Percentiles rank a stretch among this genome's conserved stretches.
These are phyloP conservation scores for Bergia sp. DNA, from an alignment of 92 coral and sea anemone species.

Conservation along the genomic window DNA sequence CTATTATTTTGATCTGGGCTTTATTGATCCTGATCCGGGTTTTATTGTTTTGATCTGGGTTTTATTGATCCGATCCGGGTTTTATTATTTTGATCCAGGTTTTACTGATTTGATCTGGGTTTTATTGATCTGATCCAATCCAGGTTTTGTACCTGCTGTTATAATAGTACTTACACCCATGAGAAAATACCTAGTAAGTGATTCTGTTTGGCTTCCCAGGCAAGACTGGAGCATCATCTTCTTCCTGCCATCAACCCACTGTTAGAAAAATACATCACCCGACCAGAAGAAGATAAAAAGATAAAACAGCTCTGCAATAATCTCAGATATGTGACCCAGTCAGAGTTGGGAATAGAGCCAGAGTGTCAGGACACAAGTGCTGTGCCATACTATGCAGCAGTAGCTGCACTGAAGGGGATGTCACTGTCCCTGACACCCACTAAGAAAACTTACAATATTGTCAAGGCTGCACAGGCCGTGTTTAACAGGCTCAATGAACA, in stretches of 20 bases:
- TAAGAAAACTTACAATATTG: slow-evolving; percentile 71
- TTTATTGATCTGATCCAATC: too few species aligned
- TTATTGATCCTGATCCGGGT: too few species aligned
- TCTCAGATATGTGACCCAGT: slow-evolving; percentile 65
- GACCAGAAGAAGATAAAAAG: slow-evolving; percentile 73
- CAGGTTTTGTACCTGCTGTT: too few species aligned
- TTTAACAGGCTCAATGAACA: slow-evolving; percentile 78
- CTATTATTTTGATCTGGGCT: too few species aligned
- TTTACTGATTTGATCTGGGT: too few species aligned
- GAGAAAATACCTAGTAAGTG: too few species aligned
- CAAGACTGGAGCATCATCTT: slow-evolving; percentile 79
- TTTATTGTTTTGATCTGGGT: too few species aligned
- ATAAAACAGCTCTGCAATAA: slow-evolving; percentile 58
- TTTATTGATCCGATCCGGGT: too few species aligned
- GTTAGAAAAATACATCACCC: slow-evolving; percentile 55
- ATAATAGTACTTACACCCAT: too few species aligned
- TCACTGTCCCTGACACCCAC: slow-evolving; percentile 67
- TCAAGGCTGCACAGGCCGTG: slow-evolving; percentile 84
- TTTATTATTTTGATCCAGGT: too few species aligned
- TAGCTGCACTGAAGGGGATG: slow-evolving; percentile 69
- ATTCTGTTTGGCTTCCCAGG: slow-evolving; percentile 37
- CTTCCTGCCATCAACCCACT: slow-evolving; percentile 75
- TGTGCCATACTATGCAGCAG: slow-evolving; percentile 74
- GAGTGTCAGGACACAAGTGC: slow-evolving; percentile 65
- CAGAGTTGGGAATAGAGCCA: slow-evolving; percentile 71